Conservation (phyloP, 2,888 invertebrate genomes). For the Boloria euphrosyne region DNA sequence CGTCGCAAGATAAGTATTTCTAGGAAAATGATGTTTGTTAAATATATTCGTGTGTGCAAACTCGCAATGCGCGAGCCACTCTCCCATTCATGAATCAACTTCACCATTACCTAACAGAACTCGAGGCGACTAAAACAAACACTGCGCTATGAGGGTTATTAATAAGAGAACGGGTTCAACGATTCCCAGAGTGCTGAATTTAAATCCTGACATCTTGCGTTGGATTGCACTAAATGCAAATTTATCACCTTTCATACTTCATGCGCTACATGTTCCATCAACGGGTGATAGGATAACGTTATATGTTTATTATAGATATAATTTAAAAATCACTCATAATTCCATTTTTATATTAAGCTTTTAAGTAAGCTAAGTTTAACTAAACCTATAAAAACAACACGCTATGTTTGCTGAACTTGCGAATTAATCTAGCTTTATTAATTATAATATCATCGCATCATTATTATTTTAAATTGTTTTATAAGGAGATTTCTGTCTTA, state of each 20-base stretch:
- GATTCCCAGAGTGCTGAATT: conserved; percentile 66
- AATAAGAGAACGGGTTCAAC: conserved; percentile 80
- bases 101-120: conserved; percentile 76
- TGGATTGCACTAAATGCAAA: conserved; percentile 52
- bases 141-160: conserved; percentile 73
- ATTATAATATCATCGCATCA: conserved; percentile 24
- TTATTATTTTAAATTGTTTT: conserved; percentile 35
- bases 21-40: conserved; percentile 72
- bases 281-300: neutral
- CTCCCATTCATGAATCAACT: conserved; percentile 82
- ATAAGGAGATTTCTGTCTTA: conserved; percentile 32
- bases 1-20: conserved; percentile 71
- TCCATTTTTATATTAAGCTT: too few species aligned
- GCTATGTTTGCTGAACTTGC: conserved; percentile 40
- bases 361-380: too few species aligned
- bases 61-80: conserved; percentile 58
- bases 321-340: conserved; percentile 13
- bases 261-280: conserved; percentile 16
- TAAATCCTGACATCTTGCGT: conserved; percentile 61
- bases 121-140: conserved; percentile 74
- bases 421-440: conserved; percentile 48
- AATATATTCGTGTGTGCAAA: conserved; percentile 67
- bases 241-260: conserved; percentile 36
- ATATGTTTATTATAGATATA: conserved; percentile 1
- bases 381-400: conserved; percentile 56